Evolutionary conservation across 1,140 invertebrate genomes (phyloP).

Genomic region (Pseudomyrmex pallidus): DNA sequence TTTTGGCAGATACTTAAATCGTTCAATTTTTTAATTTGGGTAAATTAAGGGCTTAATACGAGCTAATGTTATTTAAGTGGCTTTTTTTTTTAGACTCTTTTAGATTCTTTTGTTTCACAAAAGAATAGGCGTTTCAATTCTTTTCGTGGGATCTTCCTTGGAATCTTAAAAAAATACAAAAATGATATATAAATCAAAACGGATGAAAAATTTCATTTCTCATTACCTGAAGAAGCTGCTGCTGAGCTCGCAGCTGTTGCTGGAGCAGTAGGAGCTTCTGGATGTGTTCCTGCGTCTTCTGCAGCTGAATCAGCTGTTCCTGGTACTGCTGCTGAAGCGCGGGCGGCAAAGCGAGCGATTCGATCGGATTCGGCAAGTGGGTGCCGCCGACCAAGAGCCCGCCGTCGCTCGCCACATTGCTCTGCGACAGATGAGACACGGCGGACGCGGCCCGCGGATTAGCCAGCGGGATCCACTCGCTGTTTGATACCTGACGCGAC

Average conservation of each 20-base stretch:
- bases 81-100: too few species aligned
- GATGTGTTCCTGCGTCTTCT: conserved; percentile 83
- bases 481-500: conserved; percentile 82
- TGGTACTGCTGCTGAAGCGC: conserved; percentile 82
- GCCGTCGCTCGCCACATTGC: not conserved
- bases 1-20: too few species aligned
- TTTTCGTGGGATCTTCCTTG: too few species aligned
- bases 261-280: conserved; percentile 80
- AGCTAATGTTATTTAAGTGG: too few species aligned
- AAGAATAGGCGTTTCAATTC: too few species aligned
- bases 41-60: too few species aligned
- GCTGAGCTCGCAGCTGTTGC: conserved; percentile 80
- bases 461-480: conserved; percentile 83
- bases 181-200: too few species aligned
- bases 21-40: too few species aligned
- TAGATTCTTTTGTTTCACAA: too few species aligned
- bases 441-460: conserved; percentile 73
- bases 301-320: conserved; percentile 81
- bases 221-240: conserved; percentile 80
- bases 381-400: not conserved
- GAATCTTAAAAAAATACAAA: not conserved
- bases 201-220: not conserved
- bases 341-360: conserved; percentile 75
- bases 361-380: conserved; percentile 57
- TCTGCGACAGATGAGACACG: conserved; percentile 51